Percentiles rank a stretch among this genome's conserved stretches.
Evolutionary conservation across 2,797 vertebrate genomes (phyloP).

Genomic region (Coluber constrictor): DNA sequence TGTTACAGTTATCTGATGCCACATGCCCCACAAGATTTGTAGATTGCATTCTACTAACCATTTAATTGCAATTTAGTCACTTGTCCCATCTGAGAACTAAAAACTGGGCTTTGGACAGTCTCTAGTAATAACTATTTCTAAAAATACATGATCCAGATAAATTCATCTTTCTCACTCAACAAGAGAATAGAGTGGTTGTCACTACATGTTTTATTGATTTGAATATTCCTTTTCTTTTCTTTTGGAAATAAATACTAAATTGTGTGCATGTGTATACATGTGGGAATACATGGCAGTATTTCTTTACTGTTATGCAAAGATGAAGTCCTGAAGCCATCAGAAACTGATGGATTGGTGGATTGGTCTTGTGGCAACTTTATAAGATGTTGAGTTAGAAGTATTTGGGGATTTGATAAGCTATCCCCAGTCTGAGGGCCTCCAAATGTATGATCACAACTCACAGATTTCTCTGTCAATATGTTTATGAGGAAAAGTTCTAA

Average conservation of each 20-base stretch:
- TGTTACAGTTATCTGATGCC: slow-evolving; percentile 21
- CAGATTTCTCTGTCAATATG: not conserved
- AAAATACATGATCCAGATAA: not conserved
- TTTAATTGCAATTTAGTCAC: not conserved
- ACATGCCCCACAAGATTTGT: not conserved
- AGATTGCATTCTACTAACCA: not conserved
- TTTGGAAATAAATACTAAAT: not conserved
- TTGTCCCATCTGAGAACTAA: not conserved
- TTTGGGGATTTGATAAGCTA: not conserved
- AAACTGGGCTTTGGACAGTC: not conserved
- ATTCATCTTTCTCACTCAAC: not conserved
- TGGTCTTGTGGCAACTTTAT: not conserved
- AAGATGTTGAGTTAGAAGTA: not conserved
- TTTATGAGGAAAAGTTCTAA: not conserved
- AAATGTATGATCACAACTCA: not conserved
- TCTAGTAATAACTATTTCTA: not conserved
- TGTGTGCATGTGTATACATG: not conserved
- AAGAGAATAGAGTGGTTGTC: not conserved
- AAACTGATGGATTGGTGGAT: not conserved
- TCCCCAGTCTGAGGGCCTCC: not conserved
- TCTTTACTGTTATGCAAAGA: not conserved
- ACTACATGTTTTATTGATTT: not conserved
- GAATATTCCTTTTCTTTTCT: not conserved
- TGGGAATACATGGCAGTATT: not conserved
- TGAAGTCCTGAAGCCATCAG: not conserved